phyloP scores from a whole-genome alignment of 2,797 vertebrate species.

The Rhincodon typus region DNA sequence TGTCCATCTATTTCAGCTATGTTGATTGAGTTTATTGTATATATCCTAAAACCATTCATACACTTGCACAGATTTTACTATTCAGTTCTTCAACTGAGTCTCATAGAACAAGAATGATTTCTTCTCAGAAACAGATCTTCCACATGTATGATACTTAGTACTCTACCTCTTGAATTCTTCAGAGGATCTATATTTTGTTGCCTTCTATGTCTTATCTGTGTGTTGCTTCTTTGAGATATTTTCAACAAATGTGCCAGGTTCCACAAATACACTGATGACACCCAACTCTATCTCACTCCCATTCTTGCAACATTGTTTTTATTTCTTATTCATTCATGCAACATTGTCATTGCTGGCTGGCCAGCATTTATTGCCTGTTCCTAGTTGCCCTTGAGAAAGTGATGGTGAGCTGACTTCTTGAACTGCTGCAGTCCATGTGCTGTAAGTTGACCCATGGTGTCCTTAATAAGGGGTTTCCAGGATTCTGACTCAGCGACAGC shows the following conservation, averaged over 20 bases:
- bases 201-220: background rate
- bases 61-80: background rate
- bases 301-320: background rate
- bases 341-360: no score
- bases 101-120: background rate
- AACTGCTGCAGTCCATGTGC: no score
- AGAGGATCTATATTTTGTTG: background rate
- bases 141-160: background rate
- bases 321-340: no score
- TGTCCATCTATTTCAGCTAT: background rate
- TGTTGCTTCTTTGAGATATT: background rate
- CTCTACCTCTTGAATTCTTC: background rate
- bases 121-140: background rate
- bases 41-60: background rate
- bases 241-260: background rate
- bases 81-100: background rate
- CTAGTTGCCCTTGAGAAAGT: no score
- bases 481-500: no score
- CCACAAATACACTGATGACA: background rate
- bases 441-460: no score
- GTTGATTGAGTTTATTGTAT: background rate
- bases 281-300: background rate
- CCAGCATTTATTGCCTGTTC: no score
- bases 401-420: no score
- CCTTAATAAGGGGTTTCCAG: no score